Conservation (phyloP, 2,113 vertebrate species). For the Phyllopteryx taeniolatus region DNA sequence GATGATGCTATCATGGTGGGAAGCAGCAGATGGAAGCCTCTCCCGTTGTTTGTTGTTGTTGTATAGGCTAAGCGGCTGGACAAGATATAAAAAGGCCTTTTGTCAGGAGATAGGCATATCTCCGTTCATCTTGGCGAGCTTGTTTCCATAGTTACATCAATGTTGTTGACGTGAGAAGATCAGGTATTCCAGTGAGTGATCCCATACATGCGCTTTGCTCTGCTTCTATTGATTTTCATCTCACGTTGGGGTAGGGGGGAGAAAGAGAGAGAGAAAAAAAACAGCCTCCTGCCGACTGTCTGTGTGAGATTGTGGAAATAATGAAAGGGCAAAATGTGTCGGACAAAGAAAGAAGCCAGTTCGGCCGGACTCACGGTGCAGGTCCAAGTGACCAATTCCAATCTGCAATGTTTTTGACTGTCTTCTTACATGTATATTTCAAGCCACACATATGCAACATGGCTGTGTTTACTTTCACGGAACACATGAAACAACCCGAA, state of each 20-base stretch:
- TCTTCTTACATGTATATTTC: background rate
- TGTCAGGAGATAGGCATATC: slow-evolving; percentile 61
- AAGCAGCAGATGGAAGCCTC: slow-evolving; percentile 59
- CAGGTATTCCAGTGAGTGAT: slow-evolving; percentile 73
- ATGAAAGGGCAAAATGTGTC: slow-evolving; percentile 53
- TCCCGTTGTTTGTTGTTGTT: slow-evolving; percentile 22
- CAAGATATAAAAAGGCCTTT: slow-evolving; percentile 63
- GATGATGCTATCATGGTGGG: slow-evolving; percentile 66
- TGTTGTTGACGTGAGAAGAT: slow-evolving; percentile 71
- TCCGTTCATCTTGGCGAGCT: slow-evolving; percentile 59
- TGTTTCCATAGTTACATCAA: slow-evolving; percentile 79
- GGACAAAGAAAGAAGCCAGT: slow-evolving; percentile 18
- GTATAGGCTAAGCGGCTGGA: slow-evolving; percentile 49
- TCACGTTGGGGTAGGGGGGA: slow-evolving; percentile 29
- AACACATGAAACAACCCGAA: too few relatives aligned
- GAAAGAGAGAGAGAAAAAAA: background rate
- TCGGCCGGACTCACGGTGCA: background rate
- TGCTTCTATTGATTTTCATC: slow-evolving; percentile 68
- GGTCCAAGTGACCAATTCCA: background rate
- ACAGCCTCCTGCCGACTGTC: slow-evolving; percentile 37
- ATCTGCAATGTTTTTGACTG: background rate
- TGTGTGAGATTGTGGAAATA: slow-evolving; percentile 54
- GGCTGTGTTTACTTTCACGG: too few relatives aligned
- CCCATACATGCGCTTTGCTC: slow-evolving; percentile 63
- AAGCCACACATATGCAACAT: too few relatives aligned